phyloP scores from a whole-genome alignment of 2,113 vertebrate species.

The Hippolais icterina region DNA sequence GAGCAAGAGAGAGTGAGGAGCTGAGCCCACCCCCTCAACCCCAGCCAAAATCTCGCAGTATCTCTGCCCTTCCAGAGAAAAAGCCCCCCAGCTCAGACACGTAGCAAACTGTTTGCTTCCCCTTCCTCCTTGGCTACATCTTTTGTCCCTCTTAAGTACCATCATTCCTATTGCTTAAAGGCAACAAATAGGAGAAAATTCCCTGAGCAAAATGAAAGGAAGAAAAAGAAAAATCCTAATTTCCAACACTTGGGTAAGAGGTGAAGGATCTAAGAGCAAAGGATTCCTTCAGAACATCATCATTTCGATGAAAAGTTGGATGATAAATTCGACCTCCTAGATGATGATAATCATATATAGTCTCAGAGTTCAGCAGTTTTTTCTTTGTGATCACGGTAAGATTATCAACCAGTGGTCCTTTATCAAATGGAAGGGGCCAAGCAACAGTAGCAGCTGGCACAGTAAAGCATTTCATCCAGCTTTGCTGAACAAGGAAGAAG shows the following conservation, averaged over 20 bases:
- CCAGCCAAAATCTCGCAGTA: rapidly evolving
- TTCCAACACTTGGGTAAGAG: neutral
- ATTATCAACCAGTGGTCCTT: neutral
- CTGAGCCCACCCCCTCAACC: neutral
- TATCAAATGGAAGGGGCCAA: neutral
- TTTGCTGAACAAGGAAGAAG: neutral
- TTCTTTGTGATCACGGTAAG: neutral
- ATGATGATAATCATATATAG: neutral
- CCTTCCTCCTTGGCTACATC: too few relatives aligned
- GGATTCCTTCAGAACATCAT: neutral
- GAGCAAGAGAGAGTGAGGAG: too few relatives aligned
- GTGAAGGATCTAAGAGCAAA: neutral
- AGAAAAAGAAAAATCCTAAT: neutral
- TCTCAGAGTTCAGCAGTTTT: neutral
- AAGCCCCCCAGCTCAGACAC: neutral
- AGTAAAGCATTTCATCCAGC: neutral
- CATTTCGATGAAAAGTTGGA: neutral
- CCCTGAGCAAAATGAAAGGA: neutral
- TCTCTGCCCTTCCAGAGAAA: neutral
- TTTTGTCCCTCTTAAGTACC: neutral
- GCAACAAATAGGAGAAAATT: neutral
- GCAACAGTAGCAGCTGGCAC: neutral
- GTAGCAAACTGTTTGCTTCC: neutral
- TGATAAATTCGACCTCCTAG: neutral
- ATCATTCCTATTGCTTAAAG: neutral